Evolutionary conservation across 2,888 invertebrate genomes (phyloP).

Genomic region (Apocheima hispidaria): DNA sequence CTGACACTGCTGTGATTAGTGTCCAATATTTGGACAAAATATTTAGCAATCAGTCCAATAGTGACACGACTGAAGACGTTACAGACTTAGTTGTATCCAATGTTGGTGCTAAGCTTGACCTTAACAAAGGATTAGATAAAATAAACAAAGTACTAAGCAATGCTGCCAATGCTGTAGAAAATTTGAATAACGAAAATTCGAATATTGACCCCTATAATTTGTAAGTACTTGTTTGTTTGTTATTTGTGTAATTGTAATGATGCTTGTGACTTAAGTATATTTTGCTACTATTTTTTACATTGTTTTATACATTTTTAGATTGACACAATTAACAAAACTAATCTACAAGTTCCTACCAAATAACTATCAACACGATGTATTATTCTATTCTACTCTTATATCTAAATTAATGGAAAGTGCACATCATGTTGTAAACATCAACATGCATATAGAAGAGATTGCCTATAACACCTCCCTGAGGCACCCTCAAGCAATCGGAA

Average conservation of each 20-base stretch:
- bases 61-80: constrained; percentile 39
- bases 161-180: constrained; percentile 54
- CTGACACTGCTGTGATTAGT: constrained; percentile 59
- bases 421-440: constrained; percentile 66
- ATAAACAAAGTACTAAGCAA: constrained; percentile 58
- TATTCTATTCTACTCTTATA: constrained; percentile 75
- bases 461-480: constrained; percentile 71
- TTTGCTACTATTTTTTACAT: neutral
- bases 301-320: constrained; percentile 55
- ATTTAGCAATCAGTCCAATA: constrained; percentile 46
- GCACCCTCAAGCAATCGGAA: constrained; percentile 68
- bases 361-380: constrained; percentile 63
- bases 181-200: constrained; percentile 47
- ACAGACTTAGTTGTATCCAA: constrained; percentile 37
- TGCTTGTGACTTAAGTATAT: neutral
- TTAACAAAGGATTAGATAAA: constrained; percentile 41
- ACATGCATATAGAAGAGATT: constrained; percentile 75
- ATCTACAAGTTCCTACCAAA: constrained; percentile 68
- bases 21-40: constrained; percentile 67
- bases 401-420: constrained; percentile 74
- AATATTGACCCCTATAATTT: constrained; percentile 65
- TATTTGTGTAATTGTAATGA: neutral
- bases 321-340: constrained; percentile 67
- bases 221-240: constrained; percentile 62
- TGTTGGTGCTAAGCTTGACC: constrained; percentile 37